Conservation (phyloP, 2,797 vertebrate species). For the Leptoclinus maculatus region DNA sequence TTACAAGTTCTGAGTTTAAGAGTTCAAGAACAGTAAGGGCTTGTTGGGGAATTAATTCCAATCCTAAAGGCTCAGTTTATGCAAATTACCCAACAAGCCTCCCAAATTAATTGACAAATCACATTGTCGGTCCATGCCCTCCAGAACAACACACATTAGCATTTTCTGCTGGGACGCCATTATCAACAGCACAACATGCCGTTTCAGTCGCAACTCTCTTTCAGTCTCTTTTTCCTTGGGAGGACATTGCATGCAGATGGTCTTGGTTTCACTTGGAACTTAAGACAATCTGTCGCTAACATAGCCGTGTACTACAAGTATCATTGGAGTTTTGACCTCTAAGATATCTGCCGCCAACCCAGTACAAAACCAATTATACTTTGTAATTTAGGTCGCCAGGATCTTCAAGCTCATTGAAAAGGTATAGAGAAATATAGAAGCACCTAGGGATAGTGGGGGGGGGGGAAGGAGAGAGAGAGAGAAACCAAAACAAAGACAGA, state of each 20-base stretch:
- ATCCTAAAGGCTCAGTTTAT: background rate
- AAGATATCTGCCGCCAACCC: background rate
- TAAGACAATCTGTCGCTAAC: background rate
- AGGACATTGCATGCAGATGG: background rate
- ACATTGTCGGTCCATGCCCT: background rate
- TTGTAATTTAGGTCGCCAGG: slow-evolving; percentile 10
- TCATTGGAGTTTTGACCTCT: background rate
- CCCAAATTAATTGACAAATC: background rate
- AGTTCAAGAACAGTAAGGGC: background rate
- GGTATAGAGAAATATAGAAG: slow-evolving; percentile 14
- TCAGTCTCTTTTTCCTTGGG: background rate
- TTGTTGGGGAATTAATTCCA: background rate
- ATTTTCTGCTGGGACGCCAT: background rate
- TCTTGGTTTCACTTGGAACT: background rate
- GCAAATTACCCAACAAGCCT: background rate
- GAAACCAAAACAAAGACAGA: slow-evolving; percentile 48
- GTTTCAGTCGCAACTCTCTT: background rate
- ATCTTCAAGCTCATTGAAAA: slow-evolving; percentile 21
- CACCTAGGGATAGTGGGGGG: slow-evolving; percentile 7
- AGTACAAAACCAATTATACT: slow-evolving; percentile 26
- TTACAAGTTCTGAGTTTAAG: background rate
- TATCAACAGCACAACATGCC: background rate
- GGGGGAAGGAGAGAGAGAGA: background rate
- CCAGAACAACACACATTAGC: background rate
- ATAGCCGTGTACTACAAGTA: background rate